These are phyloP conservation scores for Slavum lentiscoides DNA, from an alignment of 2,888 invertebrate genomes.

Conservation along the genomic window DNA sequence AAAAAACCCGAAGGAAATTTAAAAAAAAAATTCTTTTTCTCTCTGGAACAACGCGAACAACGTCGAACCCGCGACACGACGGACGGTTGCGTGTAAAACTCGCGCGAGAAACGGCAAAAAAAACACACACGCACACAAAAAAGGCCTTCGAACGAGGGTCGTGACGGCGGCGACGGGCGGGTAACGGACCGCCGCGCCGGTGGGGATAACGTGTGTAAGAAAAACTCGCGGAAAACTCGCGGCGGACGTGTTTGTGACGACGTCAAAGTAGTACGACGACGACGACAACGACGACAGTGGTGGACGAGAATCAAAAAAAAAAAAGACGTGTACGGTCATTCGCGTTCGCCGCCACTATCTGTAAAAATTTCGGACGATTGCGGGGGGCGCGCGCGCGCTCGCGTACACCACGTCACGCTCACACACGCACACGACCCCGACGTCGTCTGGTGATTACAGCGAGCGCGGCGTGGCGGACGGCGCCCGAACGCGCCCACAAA, in stretches of 20 bases:
- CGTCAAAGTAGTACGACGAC: too few species aligned
- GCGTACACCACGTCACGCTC: slow-evolving; percentile 38
- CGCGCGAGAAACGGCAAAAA: too few species aligned
- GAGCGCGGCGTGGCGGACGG: background rate
- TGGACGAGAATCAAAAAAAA: background rate
- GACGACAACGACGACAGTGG: too few species aligned
- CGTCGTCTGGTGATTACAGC: background rate
- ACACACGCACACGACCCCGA: slow-evolving; percentile 10
- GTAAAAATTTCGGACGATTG: background rate
- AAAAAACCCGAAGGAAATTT: too few species aligned
- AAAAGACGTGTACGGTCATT: background rate
- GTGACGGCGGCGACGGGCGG: background rate
- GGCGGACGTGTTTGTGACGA: too few species aligned
- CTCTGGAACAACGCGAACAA: too few species aligned
- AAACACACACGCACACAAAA: background rate
- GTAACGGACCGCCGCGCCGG: background rate
- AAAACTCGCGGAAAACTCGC: too few species aligned
- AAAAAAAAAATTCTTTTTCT: too few species aligned
- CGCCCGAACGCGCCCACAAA: slow-evolving; percentile 31
- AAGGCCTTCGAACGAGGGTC: background rate
- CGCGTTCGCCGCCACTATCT: background rate
- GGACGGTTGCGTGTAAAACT: too few species aligned
- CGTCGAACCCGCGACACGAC: too few species aligned
- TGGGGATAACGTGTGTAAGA: background rate
- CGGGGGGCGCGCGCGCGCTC: background rate